A percentile compares a stretch with the other conserved stretches of the same genome.
Conservation (phyloP, 2,113 vertebrate species). For the Himantopus leucocephalus region DNA sequence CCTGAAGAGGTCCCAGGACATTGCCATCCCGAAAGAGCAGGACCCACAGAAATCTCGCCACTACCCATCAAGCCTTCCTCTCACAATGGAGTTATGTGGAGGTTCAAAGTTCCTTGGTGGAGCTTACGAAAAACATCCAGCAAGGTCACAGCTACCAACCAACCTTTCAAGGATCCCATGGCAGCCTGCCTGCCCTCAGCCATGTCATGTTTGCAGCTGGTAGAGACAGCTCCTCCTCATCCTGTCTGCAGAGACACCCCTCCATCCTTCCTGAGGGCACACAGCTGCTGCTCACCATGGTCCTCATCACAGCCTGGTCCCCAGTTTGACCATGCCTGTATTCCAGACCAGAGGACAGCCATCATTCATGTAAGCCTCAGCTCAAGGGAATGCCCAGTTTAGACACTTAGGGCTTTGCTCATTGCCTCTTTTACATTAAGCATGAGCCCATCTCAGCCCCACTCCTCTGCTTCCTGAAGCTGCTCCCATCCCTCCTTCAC, state of each 20-base stretch:
- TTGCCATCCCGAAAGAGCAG: fast-evolving
- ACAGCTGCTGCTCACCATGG: background rate
- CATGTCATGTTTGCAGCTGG: background rate
- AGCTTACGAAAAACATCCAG: background rate
- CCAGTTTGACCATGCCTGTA: too few species aligned
- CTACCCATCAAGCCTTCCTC: background rate
- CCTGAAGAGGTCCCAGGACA: background rate
- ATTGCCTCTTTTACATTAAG: background rate
- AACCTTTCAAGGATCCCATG: background rate
- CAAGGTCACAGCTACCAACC: background rate
- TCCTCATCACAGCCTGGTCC: background rate
- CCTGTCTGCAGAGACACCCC: background rate
- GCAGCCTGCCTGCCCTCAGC: background rate
- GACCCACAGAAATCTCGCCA: background rate
- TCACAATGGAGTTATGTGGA: background rate
- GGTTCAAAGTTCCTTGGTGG: background rate
- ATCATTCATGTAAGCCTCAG: background rate
- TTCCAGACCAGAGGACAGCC: background rate
- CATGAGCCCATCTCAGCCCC: fast-evolving
- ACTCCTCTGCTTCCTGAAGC: background rate
- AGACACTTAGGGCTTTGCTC: background rate
- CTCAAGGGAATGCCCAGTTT: background rate
- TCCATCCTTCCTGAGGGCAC: background rate
- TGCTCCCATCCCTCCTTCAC: background rate
- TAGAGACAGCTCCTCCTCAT: background rate